Conservation (phyloP, 1,140 invertebrate genomes). For the Rhizoglyphus robini region DNA sequence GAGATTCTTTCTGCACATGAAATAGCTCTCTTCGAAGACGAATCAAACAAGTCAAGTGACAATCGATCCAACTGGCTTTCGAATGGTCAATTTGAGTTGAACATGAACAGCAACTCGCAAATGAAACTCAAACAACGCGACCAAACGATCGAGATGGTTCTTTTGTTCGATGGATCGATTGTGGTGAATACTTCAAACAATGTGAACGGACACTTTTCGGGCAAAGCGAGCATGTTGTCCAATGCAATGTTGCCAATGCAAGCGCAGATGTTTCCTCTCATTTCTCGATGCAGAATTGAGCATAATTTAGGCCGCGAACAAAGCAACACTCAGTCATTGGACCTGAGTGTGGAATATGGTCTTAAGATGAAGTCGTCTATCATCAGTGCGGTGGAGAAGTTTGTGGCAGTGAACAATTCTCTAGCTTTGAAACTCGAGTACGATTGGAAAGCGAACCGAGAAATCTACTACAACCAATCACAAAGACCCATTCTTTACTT, state of each 20-base stretch:
- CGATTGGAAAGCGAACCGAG: conserved; percentile 70
- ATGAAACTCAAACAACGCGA: background rate
- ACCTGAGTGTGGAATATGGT: conserved; percentile 80
- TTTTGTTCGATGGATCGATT: conserved; percentile 35
- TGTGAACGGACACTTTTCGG: conserved; percentile 23
- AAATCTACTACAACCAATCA: conserved; percentile 48
- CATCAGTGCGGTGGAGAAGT: conserved; percentile 27
- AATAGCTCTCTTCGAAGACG: conserved; percentile 27
- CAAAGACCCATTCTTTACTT: conserved; percentile 51
- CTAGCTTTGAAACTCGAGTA: conserved; percentile 81
- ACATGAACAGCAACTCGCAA: background rate
- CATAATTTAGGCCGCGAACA: background rate
- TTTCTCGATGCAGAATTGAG: conserved; percentile 29
- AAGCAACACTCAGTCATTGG: conserved; percentile 54
- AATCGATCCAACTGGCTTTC: background rate
- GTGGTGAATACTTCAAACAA: conserved; percentile 30
- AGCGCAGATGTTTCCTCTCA: conserved; percentile 77
- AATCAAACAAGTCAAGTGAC: background rate
- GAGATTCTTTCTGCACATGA: conserved; percentile 72
- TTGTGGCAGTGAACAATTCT: conserved; percentile 64
- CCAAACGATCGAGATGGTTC: conserved; percentile 25
- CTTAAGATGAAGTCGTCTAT: conserved; percentile 26
- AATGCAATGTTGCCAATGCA: conserved; percentile 75
- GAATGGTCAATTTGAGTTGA: background rate
- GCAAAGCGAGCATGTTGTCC: conserved; percentile 65